Percentiles rank a stretch among this genome's conserved stretches.
Conservation (phyloP, 2,888 invertebrate species). For the Scaptomyza cyrtandrae region DNA sequence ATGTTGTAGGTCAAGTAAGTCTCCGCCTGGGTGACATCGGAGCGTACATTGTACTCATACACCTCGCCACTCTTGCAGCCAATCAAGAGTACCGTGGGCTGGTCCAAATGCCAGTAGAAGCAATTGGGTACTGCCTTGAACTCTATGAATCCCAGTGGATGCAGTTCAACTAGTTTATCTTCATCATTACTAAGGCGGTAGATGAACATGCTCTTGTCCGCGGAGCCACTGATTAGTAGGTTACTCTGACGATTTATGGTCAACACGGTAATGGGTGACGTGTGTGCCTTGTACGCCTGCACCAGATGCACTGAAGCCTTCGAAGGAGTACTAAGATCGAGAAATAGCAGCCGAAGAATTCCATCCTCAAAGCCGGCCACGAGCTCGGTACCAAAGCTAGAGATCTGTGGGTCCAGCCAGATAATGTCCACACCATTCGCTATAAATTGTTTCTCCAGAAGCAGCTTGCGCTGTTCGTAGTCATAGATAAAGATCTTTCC, state of each 20-base stretch:
- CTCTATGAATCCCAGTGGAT: conserved; percentile 89
- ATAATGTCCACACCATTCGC: conserved; percentile 86
- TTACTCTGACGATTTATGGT: conserved; percentile 86
- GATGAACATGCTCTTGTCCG: conserved; percentile 89
- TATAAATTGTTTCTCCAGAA: conserved; percentile 87
- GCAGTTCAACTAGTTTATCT: conserved; percentile 85
- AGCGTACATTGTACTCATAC: conserved; percentile 85
- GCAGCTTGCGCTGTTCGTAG: conserved; percentile 86
- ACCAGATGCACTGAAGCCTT: conserved; percentile 70
- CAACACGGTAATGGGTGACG: conserved; percentile 87
- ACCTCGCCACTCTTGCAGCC: conserved; percentile 87
- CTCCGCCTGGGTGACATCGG: conserved; percentile 84
- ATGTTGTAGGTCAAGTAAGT: conserved; percentile 77
- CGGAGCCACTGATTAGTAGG: conserved; percentile 88
- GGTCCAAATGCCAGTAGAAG: conserved; percentile 86
- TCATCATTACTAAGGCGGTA: conserved; percentile 85
- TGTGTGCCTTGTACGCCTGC: conserved; percentile 89
- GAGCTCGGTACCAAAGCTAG: conserved; percentile 87
- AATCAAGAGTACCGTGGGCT: conserved; percentile 84
- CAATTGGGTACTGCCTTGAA: conserved; percentile 87
- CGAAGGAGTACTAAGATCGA: conserved; percentile 63
- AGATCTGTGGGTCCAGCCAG: conserved; percentile 90
- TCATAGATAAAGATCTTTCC: conserved; percentile 91
- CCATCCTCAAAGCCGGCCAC: conserved; percentile 90
- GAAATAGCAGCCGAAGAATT: conserved; percentile 86